These are phyloP conservation scores for Tribolium freemani DNA, from an alignment of 2,888 invertebrate species.

Conservation along the genomic window DNA sequence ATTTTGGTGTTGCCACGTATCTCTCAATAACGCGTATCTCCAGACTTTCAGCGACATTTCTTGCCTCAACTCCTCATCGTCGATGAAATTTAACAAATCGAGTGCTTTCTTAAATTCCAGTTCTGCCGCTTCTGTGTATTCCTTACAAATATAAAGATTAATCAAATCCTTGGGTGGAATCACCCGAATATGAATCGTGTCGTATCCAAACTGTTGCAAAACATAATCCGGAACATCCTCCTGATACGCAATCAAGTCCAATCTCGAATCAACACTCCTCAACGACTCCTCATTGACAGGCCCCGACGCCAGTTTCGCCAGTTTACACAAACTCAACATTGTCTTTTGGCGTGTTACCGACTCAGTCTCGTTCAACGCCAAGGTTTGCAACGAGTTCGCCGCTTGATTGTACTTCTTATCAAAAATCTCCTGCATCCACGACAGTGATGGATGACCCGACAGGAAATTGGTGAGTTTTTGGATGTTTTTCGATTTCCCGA, in stretches of 20 bases:
- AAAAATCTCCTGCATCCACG: conserved; percentile 78
- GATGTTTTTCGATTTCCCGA: conserved; percentile 61
- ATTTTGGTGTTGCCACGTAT: conserved; percentile 76
- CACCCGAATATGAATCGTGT: conserved; percentile 75
- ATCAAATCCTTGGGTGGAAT: conserved; percentile 84
- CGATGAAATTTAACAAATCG: conserved; percentile 74
- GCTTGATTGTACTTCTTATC: conserved; percentile 70
- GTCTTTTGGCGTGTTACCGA: conserved; percentile 80
- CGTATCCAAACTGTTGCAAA: conserved; percentile 80
- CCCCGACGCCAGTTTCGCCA: conserved; percentile 74
- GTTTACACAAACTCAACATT: conserved; percentile 84
- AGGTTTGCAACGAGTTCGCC: conserved; percentile 74
- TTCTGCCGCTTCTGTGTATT: conserved; percentile 80
- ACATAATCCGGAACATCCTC: conserved; percentile 82
- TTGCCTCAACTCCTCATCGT: conserved; percentile 62
- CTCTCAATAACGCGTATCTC: conserved; percentile 82
- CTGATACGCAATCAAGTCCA: conserved; percentile 81
- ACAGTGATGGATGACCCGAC: conserved; percentile 79
- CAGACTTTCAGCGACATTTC: conserved; percentile 74
- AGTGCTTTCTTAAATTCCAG: conserved; percentile 90
- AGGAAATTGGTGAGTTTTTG: conserved; percentile 75
- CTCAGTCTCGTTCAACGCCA: conserved; percentile 76
- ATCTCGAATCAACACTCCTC: conserved; percentile 73
- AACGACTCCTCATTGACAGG: conserved; percentile 68
- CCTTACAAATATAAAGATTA: conserved; percentile 81